Evolutionary conservation across 2,113 vertebrate species (phyloP).

Genomic region (Hemiprocne comata): DNA sequence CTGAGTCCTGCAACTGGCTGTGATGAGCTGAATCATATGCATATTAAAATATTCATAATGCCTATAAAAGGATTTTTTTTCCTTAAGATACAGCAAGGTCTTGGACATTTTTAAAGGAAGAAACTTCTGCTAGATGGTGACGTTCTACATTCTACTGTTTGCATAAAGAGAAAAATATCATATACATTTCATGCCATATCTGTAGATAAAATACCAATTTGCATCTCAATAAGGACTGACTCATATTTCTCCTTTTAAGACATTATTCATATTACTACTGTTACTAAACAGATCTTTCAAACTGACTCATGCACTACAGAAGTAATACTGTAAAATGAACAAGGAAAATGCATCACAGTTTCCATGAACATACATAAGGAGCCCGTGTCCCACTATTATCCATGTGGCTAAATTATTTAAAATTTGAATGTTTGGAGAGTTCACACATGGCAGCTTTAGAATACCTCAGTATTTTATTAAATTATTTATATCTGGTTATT

Average conservation of each 20-base stretch:
- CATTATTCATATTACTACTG: not conserved
- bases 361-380: not conserved
- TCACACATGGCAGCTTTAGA: not conserved
- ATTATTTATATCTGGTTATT: not conserved
- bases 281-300: conserved; percentile 18
- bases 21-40: not conserved
- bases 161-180: not conserved
- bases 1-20: not conserved
- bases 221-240: not conserved
- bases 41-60: not conserved
- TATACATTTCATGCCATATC: not conserved
- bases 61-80: conserved; percentile 15
- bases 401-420: not conserved
- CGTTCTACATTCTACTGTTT: not conserved
- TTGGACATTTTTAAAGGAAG: not conserved
- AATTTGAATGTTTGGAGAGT: not conserved
- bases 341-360: not conserved
- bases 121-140: not conserved
- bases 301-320: not conserved
- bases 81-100: not conserved
- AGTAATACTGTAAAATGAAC: not conserved
- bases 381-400: not conserved
- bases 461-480: not conserved
- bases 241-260: conserved; percentile 10
- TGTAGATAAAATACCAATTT: conserved; percentile 13